Base-by-base conservation (phyloP, 1,140 invertebrate species). In the Sesamia nonagrioides region DNA sequence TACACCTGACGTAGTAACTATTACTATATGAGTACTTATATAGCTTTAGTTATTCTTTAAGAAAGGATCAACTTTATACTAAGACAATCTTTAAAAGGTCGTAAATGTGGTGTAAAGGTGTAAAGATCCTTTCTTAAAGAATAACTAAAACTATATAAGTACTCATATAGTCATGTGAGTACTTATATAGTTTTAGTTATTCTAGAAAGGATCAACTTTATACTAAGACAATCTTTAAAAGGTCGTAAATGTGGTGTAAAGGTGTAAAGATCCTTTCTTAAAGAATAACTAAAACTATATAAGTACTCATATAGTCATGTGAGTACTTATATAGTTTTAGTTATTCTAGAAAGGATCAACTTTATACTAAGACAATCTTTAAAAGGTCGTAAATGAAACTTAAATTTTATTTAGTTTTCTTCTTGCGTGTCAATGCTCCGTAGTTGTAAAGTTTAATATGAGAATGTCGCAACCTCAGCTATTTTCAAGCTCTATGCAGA, bases 401-500 rank as follows among this genome's bases (percentile, higher is more conserved):
- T 0, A 8, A 15, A 15, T 13, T 45, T 5, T 33, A 33, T 50
- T 69, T 37, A 61, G 7, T 61, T 69, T 33, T 15, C 21, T 69
- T 48, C 37, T 66, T 15, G 63, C 63, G 18, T 45, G 42, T 17
- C 56, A 75, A 50, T 15, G 15, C 15, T 15, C 15, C 4, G 40
- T 45, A 11, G 33, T 69, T 69, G 21, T 33, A 7, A 61, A 63
- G 42, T 60, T 48, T 48, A 27, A 50, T 17, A 1, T 27, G 40
- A 74, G 42, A 11, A 37, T 75, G 56, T 45, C 15, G 58, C 56
- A 60, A 61, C 40, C 27, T 69, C 27, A 18, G 40, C 58, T 15
- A 48, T 56, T 50, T 5, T 61, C 40, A n/a, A 60, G 18, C 21
- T 50, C 42, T 48, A 61, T 56, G 72, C 42, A 42, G 37, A 60